A percentile compares a stretch with the other conserved stretches of the same genome.
These are phyloP conservation scores for Sparidentex hasta DNA, from an alignment of 2,797 vertebrate genomes.

Conservation along the genomic window DNA sequence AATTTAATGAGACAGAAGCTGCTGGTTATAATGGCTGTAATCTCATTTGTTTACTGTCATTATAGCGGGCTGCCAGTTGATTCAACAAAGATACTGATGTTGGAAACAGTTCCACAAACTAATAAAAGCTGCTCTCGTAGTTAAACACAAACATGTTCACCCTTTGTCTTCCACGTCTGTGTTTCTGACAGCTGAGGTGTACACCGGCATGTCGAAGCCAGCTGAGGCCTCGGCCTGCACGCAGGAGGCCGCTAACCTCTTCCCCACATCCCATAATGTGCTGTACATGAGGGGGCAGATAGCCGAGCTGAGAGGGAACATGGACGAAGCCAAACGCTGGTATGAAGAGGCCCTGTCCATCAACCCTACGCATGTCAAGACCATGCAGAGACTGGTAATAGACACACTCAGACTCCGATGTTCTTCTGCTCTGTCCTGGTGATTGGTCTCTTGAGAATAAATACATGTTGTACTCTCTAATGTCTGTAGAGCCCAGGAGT, in stretches of 20 bases:
- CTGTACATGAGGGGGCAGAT: slow-evolving; percentile 97
- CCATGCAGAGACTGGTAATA: slow-evolving; percentile 98
- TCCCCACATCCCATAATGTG: slow-evolving; percentile 96
- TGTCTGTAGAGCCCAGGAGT: background rate
- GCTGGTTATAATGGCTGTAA: background rate
- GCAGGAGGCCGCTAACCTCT: slow-evolving; percentile 98
- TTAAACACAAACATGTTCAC: background rate
- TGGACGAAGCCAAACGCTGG: slow-evolving; percentile 96
- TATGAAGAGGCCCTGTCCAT: slow-evolving; percentile 99
- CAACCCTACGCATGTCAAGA: slow-evolving; percentile 98
- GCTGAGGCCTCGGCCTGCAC: slow-evolving; percentile 96
- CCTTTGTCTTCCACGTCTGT: background rate
- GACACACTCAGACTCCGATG: background rate
- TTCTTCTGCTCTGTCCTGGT: slow-evolving; percentile 19
- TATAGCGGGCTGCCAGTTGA: background rate
- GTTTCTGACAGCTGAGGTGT: slow-evolving; percentile 91
- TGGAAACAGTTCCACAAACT: background rate
- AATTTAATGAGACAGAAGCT: background rate
- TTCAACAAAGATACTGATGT: background rate
- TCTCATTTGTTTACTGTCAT: background rate
- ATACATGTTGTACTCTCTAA: slow-evolving; percentile 14
- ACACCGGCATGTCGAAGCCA: slow-evolving; percentile 95
- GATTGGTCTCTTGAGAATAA: slow-evolving; percentile 15
- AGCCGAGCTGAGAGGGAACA: slow-evolving; percentile 93
- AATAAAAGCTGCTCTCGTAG: background rate